These are phyloP conservation scores for Paramisgurnus dabryanus DNA, from an alignment of 2,113 vertebrate genomes.

Conservation along the genomic window DNA sequence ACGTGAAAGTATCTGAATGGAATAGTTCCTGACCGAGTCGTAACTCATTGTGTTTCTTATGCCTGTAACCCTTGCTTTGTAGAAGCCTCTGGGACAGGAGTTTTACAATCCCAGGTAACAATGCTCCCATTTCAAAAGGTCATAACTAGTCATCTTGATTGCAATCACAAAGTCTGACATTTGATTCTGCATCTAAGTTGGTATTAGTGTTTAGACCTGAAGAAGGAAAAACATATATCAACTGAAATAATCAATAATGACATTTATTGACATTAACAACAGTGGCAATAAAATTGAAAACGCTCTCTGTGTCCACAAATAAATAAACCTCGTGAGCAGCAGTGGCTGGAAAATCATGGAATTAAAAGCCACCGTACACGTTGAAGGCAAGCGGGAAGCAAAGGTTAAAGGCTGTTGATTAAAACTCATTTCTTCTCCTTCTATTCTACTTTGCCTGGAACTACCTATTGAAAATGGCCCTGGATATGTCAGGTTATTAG, in stretches of 20 bases:
- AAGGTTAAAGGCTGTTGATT: slow-evolving; percentile 51
- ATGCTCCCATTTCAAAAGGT: slow-evolving; percentile 53
- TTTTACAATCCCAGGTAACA: slow-evolving; percentile 48
- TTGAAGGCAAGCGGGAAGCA: slow-evolving; percentile 9
- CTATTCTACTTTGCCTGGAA: slow-evolving; percentile 11
- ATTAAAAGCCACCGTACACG: slow-evolving; percentile 38
- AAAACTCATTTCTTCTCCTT: slow-evolving; percentile 26
- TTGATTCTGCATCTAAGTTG: slow-evolving; percentile 47
- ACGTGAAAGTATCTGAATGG: neutral
- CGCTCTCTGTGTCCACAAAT: slow-evolving; percentile 13
- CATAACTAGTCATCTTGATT: slow-evolving; percentile 49
- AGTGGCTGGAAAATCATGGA: slow-evolving; percentile 15
- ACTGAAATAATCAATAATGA: slow-evolving; percentile 56
- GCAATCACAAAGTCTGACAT: slow-evolving; percentile 57
- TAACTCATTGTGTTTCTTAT: slow-evolving; percentile 26
- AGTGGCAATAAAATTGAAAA: slow-evolving; percentile 41
- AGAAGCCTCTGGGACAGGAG: slow-evolving; percentile 23
- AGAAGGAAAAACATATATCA: slow-evolving; percentile 38
- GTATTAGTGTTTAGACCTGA: slow-evolving; percentile 28
- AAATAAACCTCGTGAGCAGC: slow-evolving; percentile 22
- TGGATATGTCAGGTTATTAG: slow-evolving; percentile 36
- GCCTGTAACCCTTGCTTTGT: slow-evolving; percentile 6
- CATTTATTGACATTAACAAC: slow-evolving; percentile 61
- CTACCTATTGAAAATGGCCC: neutral
- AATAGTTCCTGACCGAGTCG: slow-evolving; percentile 26